phyloP scores from a whole-genome alignment of 2,888 invertebrate species.

The Xanthia togata region DNA sequence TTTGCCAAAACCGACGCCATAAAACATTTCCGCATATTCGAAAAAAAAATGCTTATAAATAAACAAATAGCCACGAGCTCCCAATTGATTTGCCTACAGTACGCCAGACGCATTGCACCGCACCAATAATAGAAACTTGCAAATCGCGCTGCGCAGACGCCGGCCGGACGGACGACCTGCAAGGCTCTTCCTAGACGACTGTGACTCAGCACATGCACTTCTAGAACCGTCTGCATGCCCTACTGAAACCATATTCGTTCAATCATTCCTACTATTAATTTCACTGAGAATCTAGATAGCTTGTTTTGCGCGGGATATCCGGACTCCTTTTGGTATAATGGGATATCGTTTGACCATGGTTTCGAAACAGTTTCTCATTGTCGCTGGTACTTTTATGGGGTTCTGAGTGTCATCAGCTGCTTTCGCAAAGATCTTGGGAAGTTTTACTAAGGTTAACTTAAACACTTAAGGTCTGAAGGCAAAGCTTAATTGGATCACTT shows the following conservation, averaged over 20 bases:
- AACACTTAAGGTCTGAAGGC: not conserved
- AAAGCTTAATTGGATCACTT: conserved; percentile 8
- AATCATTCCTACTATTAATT: conserved; percentile 41
- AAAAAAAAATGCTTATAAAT: not conserved
- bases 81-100: conserved; percentile 53
- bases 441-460: not conserved
- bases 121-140: conserved; percentile 69
- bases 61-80: not conserved
- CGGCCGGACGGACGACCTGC: conserved; percentile 63
- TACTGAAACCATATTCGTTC: conserved; percentile 55
- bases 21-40: not conserved
- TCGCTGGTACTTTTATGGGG: conserved; percentile 1
- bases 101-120: conserved; percentile 56
- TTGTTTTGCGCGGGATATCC: conserved; percentile 40
- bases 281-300: conserved; percentile 45
- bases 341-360: conserved; percentile 30
- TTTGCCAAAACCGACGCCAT: conserved; percentile 11
- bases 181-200: conserved; percentile 71
- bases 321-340: conserved; percentile 26
- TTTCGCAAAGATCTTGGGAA: conserved; percentile 6
- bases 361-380: conserved; percentile 1
- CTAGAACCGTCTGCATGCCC: conserved; percentile 56
- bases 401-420: conserved; percentile 11
- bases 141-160: conserved; percentile 64
- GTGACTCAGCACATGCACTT: conserved; percentile 64